Evolutionary conservation across 2,888 invertebrate species (phyloP).

Genomic region (Lordiphosa fenestrarum): DNA sequence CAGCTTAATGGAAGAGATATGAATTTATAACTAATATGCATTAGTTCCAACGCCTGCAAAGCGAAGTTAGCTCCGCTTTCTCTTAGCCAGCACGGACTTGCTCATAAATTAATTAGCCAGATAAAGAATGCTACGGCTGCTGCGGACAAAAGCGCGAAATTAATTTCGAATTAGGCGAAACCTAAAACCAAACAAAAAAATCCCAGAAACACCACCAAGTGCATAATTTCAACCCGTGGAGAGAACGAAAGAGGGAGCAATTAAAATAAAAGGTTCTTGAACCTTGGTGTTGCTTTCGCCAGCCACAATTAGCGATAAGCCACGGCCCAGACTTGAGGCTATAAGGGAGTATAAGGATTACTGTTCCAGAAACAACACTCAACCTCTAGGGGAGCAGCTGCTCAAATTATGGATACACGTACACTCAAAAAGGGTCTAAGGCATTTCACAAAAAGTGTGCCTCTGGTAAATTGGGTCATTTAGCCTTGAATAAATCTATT

Average conservation of each 20-base stretch:
- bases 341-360: conserved; percentile 14
- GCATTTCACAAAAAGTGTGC: conserved; percentile 25
- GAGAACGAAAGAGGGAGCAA: conserved; percentile 36
- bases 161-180: conserved; percentile 63
- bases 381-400: conserved; percentile 43
- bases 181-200: conserved; percentile 36
- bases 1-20: conserved; percentile 59
- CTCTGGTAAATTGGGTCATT: not conserved
- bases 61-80: too few species aligned
- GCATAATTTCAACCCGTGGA: conserved; percentile 40
- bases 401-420: conserved; percentile 35
- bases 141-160: conserved; percentile 48
- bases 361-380: conserved; percentile 5
- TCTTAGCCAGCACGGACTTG: conserved; percentile 13
- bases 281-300: conserved; percentile 40
- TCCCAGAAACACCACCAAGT: conserved; percentile 20
- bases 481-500: too few species aligned
- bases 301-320: conserved; percentile 63
- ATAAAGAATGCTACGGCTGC: conserved; percentile 35
- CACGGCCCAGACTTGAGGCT: conserved; percentile 32
- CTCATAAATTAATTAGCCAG: conserved; percentile 67
- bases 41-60: conserved; percentile 21
- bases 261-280: conserved; percentile 60
- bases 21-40: conserved; percentile 62
- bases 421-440: conserved; percentile 17